Evolutionary conservation across 2,797 vertebrate species (phyloP).

Genomic region (Todus mexicanus): DNA sequence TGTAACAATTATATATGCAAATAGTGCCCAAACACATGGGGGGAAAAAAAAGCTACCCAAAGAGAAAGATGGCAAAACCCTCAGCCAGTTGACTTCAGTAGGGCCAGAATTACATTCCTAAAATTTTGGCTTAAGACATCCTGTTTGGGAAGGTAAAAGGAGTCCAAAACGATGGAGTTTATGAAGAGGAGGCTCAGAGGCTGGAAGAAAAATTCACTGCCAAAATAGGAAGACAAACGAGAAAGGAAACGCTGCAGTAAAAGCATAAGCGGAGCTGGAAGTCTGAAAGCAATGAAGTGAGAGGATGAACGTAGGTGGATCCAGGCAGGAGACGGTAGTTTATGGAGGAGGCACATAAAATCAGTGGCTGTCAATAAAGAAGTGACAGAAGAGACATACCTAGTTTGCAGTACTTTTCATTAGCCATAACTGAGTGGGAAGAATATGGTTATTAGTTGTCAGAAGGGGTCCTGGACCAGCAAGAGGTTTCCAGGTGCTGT

Average conservation of each 20-base stretch:
- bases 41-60: not conserved
- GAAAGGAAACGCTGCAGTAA: not conserved
- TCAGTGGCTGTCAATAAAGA: not conserved
- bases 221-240: not conserved
- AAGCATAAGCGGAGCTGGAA: not conserved
- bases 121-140: not conserved
- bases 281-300: not conserved
- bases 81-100: not conserved
- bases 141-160: conserved; percentile 12
- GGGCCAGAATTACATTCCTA: conserved; percentile 6
- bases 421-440: not conserved
- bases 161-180: not conserved
- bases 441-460: not conserved
- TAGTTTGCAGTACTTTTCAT: not conserved
- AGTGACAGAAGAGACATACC: not conserved
- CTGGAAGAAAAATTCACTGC: not conserved
- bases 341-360: not conserved
- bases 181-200: not conserved
- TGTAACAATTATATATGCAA: conserved; percentile 32
- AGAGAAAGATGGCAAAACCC: not conserved
- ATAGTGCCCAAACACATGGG: not conserved
- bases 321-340: not conserved
- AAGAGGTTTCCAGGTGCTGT: not conserved
- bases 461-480: not conserved
- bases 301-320: not conserved